Evolutionary conservation across 2,113 vertebrate genomes (phyloP).

Genomic region (Rissa tridactyla): DNA sequence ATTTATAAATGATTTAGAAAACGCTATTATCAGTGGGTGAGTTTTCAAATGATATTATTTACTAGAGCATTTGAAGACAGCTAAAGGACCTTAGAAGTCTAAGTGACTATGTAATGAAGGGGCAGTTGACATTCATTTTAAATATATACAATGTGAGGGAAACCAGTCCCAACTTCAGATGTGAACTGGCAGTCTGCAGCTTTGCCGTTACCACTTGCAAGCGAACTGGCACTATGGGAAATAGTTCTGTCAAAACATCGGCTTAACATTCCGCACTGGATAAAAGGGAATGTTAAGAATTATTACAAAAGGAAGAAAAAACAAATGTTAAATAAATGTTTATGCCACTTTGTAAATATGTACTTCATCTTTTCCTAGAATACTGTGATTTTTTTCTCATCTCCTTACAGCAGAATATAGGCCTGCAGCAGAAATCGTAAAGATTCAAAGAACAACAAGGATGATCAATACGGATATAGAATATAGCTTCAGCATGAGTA

Average conservation of each 20-base stretch:
- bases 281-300: not conserved
- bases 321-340: not conserved
- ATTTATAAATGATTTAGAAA: not conserved
- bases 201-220: not conserved
- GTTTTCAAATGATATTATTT: not conserved
- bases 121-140: not conserved
- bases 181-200: not conserved
- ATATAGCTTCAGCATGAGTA: not conserved
- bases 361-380: not conserved
- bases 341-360: not conserved
- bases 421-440: not conserved
- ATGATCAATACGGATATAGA: not conserved
- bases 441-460: not conserved
- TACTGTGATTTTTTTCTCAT: not conserved
- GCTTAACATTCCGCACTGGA: not conserved
- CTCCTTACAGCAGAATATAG: not conserved
- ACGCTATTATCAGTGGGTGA: not conserved
- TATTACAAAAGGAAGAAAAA: not conserved
- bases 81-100: not conserved
- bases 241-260: not conserved
- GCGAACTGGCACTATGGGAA: fast-evolving
- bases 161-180: not conserved
- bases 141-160: not conserved
- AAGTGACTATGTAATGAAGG: not conserved
- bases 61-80: not conserved